Percentiles rank a stretch among this genome's conserved stretches.
phyloP scores from a whole-genome alignment of 2,797 vertebrate species.

The Chromis chromis region DNA sequence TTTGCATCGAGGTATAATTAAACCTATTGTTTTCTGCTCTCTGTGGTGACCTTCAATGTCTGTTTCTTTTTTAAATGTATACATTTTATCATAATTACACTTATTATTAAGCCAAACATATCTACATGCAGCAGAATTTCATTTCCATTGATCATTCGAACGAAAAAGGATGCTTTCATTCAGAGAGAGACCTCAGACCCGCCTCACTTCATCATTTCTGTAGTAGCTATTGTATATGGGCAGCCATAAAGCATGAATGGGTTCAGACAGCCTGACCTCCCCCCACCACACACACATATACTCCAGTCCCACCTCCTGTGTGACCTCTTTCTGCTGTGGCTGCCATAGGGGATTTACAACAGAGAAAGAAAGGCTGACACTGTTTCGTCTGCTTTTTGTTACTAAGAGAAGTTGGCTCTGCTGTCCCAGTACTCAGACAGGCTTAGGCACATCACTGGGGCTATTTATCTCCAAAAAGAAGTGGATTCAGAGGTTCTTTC shows the following conservation, averaged over 20 bases:
- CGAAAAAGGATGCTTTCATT: slow-evolving; percentile 7
- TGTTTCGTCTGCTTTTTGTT: slow-evolving; percentile 49
- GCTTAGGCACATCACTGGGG: slow-evolving; percentile 5
- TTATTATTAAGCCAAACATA: too few species aligned
- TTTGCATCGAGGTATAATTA: too few species aligned
- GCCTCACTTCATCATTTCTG: slow-evolving; percentile 7
- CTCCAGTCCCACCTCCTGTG: slow-evolving; percentile 38
- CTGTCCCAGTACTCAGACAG: not conserved
- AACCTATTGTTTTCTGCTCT: too few species aligned
- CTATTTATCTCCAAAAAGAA: slow-evolving; percentile 18
- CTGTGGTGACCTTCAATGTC: too few species aligned
- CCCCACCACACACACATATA: slow-evolving; percentile 30
- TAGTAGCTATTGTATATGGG: slow-evolving; percentile 36
- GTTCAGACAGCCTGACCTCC: slow-evolving; percentile 57
- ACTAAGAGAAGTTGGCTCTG: slow-evolving; percentile 1
- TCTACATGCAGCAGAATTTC: not conserved
- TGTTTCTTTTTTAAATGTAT: too few species aligned
- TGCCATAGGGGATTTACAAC: slow-evolving; percentile 56
- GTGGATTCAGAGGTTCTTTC: slow-evolving; percentile 3
- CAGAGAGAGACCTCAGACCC: slow-evolving; percentile 3
- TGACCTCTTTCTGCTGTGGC: slow-evolving; percentile 63
- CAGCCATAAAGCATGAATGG: slow-evolving; percentile 56
- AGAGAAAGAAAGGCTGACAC: slow-evolving; percentile 38
- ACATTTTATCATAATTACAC: too few species aligned
- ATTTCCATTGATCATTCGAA: not conserved